Evolutionary conservation across 2,888 invertebrate genomes (phyloP).

Genomic region (Strigamia transsilvanica): DNA sequence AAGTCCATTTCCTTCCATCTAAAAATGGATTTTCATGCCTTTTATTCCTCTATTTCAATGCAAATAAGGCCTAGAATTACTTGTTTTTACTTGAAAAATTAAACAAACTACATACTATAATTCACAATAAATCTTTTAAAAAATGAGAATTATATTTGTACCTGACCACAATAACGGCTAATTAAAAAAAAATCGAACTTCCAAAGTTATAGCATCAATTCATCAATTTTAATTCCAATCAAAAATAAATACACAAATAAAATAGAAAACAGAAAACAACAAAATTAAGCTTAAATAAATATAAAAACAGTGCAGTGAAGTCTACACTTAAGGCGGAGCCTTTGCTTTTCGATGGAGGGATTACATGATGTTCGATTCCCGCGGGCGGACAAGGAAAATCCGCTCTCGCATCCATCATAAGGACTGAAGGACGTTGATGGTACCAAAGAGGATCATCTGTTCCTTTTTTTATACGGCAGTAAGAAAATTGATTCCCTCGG

Average conservation of each 20-base stretch:
- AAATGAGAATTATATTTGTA: slow-evolving; percentile 34
- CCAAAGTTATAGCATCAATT: neutral
- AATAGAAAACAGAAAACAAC: neutral
- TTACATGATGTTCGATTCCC: slow-evolving; percentile 34
- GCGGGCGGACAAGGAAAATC: slow-evolving; percentile 24
- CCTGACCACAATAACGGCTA: neutral
- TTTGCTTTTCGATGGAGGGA: slow-evolving; percentile 38
- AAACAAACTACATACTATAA: neutral
- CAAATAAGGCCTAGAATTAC: slow-evolving; percentile 27
- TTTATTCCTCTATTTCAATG: slow-evolving; percentile 13
- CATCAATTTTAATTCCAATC: neutral
- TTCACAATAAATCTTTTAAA: neutral
- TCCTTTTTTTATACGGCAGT: neutral
- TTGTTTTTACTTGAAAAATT: neutral
- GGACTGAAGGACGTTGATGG: slow-evolving; percentile 16
- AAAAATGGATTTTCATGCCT: slow-evolving; percentile 23
- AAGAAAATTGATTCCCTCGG: slow-evolving; percentile 26
- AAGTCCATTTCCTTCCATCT: slow-evolving; percentile 8
- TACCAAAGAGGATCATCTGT: slow-evolving; percentile 39
- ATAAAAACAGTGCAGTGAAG: neutral
- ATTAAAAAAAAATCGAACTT: no score
- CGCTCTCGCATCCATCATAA: slow-evolving; percentile 35
- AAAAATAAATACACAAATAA: neutral
- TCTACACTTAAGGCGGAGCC: slow-evolving; percentile 3
- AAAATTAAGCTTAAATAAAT: neutral